phyloP scores from a whole-genome alignment of 2,113 vertebrate genomes.

The Apaloderma vittatum region DNA sequence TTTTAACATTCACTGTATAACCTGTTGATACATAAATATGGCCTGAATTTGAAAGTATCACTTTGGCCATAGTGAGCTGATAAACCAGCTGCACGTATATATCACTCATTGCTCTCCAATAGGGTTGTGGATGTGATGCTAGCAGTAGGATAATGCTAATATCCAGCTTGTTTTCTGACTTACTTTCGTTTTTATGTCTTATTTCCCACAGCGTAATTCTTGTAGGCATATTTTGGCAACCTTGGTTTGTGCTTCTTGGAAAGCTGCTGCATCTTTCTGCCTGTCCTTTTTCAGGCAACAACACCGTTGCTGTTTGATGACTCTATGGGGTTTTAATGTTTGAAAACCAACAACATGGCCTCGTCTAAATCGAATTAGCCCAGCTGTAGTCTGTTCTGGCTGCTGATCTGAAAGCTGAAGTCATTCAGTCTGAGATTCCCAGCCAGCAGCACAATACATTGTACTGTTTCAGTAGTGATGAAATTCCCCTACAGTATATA shows the following conservation, averaged over 20 bases:
- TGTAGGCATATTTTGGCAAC: background rate
- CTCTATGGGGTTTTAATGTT: background rate
- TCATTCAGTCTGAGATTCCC: background rate
- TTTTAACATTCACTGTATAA: background rate
- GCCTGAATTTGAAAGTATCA: background rate
- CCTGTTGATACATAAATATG: background rate
- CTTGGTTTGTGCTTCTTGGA: background rate
- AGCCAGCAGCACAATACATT: background rate
- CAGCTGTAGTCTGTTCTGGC: conserved; percentile 47
- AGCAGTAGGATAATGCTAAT: background rate
- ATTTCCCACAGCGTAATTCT: background rate
- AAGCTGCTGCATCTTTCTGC: background rate
- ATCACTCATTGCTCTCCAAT: background rate
- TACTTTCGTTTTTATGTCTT: background rate
- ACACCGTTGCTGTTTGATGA: background rate
- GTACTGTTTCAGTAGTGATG: conserved; percentile 7
- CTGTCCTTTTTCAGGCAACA: background rate
- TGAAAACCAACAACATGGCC: conserved; percentile 15
- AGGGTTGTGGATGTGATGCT: background rate
- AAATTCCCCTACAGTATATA: conserved; percentile 37
- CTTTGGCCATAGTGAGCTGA: background rate
- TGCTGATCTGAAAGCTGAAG: conserved; percentile 47
- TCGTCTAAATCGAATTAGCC: conserved; percentile 8
- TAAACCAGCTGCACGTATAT: background rate
- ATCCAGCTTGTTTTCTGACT: background rate